Base-by-base conservation (phyloP, 2,888 invertebrate genomes). In the Drosophila macrospina region DNA sequence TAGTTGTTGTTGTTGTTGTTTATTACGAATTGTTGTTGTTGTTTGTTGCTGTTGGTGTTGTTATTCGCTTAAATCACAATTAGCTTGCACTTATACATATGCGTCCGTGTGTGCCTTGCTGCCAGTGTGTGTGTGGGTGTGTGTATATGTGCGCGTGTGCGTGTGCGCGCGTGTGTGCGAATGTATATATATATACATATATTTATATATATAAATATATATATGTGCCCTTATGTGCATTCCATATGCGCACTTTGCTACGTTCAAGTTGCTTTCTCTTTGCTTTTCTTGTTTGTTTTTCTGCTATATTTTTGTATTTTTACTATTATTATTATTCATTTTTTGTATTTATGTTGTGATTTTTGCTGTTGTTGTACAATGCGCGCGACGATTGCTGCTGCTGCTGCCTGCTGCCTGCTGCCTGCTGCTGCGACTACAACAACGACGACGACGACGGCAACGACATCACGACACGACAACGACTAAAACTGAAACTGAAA, bases 321-420 rank as follows among this genome's bases (percentile, higher is more conserved):
- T 54, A 7, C 20, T 57, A 24, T 6, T 57, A 48, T 39, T 52
- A 11, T 66, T 57, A 15, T 42, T 62, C 73, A 3, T 42, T 66
- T 8, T 50, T 57, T 1, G 10, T 61, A 15, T 55, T 69, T 8
- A 39, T 69, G 36, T 13, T 62, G 32, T 6, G 69, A 54, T 26
- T 60, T 16, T n/a, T 60, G 30, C n/a, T 34, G 61, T 75, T 78
- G 57, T 78, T 74, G 74, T 74, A 61, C 56, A 68, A 78, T 73
- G 68, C 74, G 74, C 78, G 78, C 77, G 57, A 67, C 70, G 36
- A 63, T 62, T 63, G 74, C 47, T 88, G 86, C 65, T 92, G 84
- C 71, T 85, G 93, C 69, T 86, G 89, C 47, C 47, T 85, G 88
- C 51, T 85, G 82, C 51, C 91, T 94, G 94, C 61, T 77, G 62